phyloP scores from a whole-genome alignment of 2,888 invertebrate species.

The Gnatocerus cornutus region DNA sequence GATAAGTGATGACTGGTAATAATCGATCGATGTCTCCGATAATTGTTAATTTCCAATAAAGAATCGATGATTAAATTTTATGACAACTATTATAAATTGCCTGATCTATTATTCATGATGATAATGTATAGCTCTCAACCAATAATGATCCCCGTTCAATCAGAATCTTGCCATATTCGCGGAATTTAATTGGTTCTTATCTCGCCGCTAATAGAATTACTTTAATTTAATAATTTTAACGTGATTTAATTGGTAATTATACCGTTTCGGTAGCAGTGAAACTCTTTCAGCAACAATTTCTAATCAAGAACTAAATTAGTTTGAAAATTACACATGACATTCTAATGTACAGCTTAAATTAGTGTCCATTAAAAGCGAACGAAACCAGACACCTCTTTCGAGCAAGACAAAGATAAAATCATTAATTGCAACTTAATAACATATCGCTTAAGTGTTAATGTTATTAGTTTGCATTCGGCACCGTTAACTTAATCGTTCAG shows the following conservation, averaged over 20 bases:
- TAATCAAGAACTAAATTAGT: conserved; percentile 14
- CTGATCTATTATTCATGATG: conserved; percentile 2
- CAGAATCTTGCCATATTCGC: neutral
- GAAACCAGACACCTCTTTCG: neutral
- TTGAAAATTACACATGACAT: conserved; percentile 14
- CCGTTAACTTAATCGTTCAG: conserved; percentile 4
- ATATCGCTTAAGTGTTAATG: conserved; percentile 11
- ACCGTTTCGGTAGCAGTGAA: neutral
- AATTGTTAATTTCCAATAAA: conserved; percentile 1
- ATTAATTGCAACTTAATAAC: conserved; percentile 19
- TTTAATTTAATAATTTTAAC: neutral
- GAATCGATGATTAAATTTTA: neutral
- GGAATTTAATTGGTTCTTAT: conserved; percentile 6
- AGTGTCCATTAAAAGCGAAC: conserved; percentile 1
- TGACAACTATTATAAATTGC: neutral
- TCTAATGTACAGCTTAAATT: conserved; percentile 13
- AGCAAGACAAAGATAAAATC: conserved; percentile 2
- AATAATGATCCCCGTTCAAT: neutral
- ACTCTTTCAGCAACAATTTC: conserved; percentile 12
- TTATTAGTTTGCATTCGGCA: conserved; percentile 14
- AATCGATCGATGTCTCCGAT: neutral
- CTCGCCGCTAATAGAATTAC: neutral
- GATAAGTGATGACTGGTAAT: too few species aligned
- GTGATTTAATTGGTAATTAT: conserved; percentile 10
- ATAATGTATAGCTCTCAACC: neutral